Evolutionary conservation across 2,888 invertebrate genomes (phyloP).

Genomic region (Sycophila texana): DNA sequence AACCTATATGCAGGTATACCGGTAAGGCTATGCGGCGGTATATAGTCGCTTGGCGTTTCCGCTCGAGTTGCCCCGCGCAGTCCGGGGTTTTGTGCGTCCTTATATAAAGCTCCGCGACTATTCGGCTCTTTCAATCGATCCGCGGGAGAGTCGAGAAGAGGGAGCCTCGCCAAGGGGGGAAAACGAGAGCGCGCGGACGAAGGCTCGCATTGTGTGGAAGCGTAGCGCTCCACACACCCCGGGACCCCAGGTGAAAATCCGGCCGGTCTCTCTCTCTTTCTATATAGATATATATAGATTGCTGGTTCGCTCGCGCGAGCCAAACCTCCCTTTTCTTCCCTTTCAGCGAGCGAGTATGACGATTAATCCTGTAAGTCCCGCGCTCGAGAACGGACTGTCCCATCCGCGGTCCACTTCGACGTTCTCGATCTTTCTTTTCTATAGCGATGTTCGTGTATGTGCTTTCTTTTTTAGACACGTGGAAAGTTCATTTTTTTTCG

Average conservation of each 20-base stretch:
- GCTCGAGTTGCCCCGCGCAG: constrained; percentile 42
- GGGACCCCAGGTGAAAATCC: constrained; percentile 55
- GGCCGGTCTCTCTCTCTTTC: constrained; percentile 15
- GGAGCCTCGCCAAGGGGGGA: constrained; percentile 20
- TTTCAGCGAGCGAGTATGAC: constrained; percentile 30
- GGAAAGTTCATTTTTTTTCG: constrained; percentile 12
- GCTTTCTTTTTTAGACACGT: constrained; percentile 15
- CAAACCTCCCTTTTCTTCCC: constrained; percentile 28
- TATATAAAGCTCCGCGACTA: constrained; percentile 41
- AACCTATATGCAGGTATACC: background rate
- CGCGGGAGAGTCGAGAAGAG: constrained; percentile 19
- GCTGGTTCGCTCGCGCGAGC: background rate
- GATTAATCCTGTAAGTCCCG: constrained; percentile 53
- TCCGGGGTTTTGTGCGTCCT: constrained; percentile 14
- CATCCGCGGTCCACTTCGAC: background rate
- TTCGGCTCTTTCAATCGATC: constrained; percentile 51
- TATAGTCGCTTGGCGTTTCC: constrained; percentile 52
- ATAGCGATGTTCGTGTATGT: background rate
- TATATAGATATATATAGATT: no score
- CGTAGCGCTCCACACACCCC: background rate
- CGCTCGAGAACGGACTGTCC: constrained; percentile 30
- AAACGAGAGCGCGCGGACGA: background rate
- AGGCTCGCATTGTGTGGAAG: constrained; percentile 12
- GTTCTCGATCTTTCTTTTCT: no score
- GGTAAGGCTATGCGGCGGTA: background rate